A percentile compares a stretch with the other conserved stretches of the same genome.
phyloP scores from a whole-genome alignment of 2,113 vertebrate genomes.

The Camelus bactrianus region DNA sequence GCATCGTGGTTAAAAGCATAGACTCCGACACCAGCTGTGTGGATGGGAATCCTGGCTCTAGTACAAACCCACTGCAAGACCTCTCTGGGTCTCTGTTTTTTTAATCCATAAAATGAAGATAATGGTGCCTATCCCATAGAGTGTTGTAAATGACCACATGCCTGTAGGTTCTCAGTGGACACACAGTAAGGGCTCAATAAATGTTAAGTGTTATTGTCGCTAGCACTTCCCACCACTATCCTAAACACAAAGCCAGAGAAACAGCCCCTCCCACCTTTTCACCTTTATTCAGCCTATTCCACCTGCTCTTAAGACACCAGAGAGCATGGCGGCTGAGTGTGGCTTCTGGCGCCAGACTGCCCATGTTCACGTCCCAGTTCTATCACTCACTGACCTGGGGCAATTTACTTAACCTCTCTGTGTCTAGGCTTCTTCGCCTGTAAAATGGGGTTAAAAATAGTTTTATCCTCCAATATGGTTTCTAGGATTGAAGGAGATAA shows the following conservation, averaged over 20 bases:
- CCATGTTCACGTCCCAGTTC: background rate
- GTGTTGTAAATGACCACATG: background rate
- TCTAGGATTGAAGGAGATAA: background rate
- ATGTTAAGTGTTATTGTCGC: background rate
- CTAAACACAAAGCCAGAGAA: background rate
- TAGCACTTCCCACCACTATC: background rate
- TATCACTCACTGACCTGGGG: background rate
- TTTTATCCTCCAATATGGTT: background rate
- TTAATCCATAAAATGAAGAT: background rate
- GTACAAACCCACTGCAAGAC: rapidly evolving
- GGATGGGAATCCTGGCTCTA: background rate
- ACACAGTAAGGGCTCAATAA: background rate
- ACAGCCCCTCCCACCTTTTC: background rate
- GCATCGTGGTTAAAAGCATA: rapidly evolving
- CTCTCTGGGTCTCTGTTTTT: background rate
- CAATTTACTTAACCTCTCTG: background rate
- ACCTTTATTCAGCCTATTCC: background rate
- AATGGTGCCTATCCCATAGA: rapidly evolving
- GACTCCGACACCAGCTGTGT: background rate
- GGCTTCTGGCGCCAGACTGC: background rate
- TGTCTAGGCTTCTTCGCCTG: background rate
- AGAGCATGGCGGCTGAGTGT: background rate
- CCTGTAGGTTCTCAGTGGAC: background rate
- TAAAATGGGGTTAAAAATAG: background rate
- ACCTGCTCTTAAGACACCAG: background rate